Evolutionary conservation across 2,113 vertebrate species (phyloP), one percentile per base, ranked within the genome.

Genomic region (Irena cyanogastra): DNA sequence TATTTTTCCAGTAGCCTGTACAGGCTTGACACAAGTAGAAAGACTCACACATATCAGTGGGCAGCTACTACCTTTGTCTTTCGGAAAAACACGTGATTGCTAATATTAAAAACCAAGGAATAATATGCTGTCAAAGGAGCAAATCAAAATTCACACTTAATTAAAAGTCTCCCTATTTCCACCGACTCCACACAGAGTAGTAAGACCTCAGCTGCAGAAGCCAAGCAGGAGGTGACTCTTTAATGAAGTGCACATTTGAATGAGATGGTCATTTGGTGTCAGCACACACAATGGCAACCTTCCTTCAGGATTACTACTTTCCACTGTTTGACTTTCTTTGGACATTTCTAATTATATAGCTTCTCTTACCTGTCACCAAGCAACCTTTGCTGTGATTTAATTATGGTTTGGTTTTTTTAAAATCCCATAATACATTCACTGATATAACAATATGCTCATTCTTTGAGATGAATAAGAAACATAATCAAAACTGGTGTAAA

Each of bases 281-380:
- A 93, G 75, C 44, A 50, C 59, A 88, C 53, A 96, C 57, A 94
- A 93, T 54, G 66, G 63, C 60, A 90, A 49, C 42, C 64, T 90
- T 80, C 71, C 71, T 90, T 88, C 63, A 63, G 47, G 66, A 93
- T 92, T 54, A 92, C 71, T 83, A 45, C 23, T 63, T 93, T 65
- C 52, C 27, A 63, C 50, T 54, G n/a, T n/a, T 71, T 50, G 53
- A 76, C 37, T 61, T 88, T 61, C 89, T 94, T 83, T 85, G 72
- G 54, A 72, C 49, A 42, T 19, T 41, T 77, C 68, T 95, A 95
- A 96, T 93, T 92, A 97, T 35, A 90, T 16, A 39, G n/a, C 50
- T 92, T 80, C 92, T 90, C 66, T 86, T 88, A 90, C 50, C 35
- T 90, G 76, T 93, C 94, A 96, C 86, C 47, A 77, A 92, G 90